Base-by-base conservation (phyloP, 2,113 vertebrate genomes). In the Spea multiplicata region DNA sequence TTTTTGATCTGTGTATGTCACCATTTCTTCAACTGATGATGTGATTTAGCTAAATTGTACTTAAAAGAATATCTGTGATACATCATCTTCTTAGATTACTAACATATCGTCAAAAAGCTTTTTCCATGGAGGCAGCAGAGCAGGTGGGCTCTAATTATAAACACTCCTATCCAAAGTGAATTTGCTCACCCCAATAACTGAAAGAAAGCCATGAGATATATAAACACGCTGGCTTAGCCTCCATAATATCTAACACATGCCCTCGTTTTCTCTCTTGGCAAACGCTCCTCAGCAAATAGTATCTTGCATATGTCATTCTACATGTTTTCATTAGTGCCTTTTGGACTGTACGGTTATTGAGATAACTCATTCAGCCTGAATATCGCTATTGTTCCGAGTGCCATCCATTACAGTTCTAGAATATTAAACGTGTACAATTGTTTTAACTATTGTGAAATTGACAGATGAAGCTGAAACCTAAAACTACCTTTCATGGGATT, bases 401-500 rank as follows among this genome's bases (percentile, higher is more conserved):
- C 89, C 84, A 86, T 87, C 81, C 53, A 71, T 80, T 90, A 86
- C 87, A 85, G 85, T 88, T 89, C 87, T 84, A 86, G 91, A 92
- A 91, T 93, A 91, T 92, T 93, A 92, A 93, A 90, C 90, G 88
- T 88, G 89, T 91, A 92, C 91, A 93, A 93, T 93, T 93, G 91
- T 92, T 92, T 94, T 92, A 93, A 94, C 90, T 90, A 91, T 93
- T 93, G 87, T 93, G 90, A 93, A 94, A 93, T 91, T 94, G 91
- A 94, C 91, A 92, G 90, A 92, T 92, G 92, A 94, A 91, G 90
- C 91, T 89, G 89, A 92, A 92, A 91, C 91, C 88, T 87, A 89
- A 93, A 93, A 93, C 89, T 89, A 92, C 90, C 91, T 93, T 94
- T 94, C 92, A 93, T 93, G 89, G 91, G 91, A 93, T 94, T 93